Evolutionary conservation across 2,888 invertebrate species (phyloP), one percentile per base, ranked within the genome.

Genomic region (Lysandra bellargus): DNA sequence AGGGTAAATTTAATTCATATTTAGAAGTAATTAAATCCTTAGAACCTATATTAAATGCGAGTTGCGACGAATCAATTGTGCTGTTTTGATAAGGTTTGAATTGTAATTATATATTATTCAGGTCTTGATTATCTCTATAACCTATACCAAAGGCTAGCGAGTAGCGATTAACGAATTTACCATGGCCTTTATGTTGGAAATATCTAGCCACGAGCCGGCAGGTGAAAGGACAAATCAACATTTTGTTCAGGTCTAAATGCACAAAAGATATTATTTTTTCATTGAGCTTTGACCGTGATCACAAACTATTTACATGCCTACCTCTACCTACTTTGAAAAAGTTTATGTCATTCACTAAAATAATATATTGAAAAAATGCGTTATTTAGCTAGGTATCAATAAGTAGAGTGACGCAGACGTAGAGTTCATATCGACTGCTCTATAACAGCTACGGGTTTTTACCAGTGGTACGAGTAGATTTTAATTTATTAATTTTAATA

Each of bases 181-280:
- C 33, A 4, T 33, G 69, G 33, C 69, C 69, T 37, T 69, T 69
- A 33, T 37, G 17, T 17, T 37, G 33, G 69, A 69, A 69, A 69
- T 69, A 69, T 33, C 69, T 69, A 69, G 33, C 69, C 69, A 69
- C 69, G 69, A 69, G 69, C 69, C 4, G 69, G 14, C 69, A 69
- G 69, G 69, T 69, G 69, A 69, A 69, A 69, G 69, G 69, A 69
- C 69, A 69, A 33, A 69, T 69, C 69, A 37, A 69, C 30, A 64
- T 64, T 69, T 69, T 33, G 14, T 33, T 69, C 2, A 30, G 33
- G 14, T 64, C 14, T 69, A 1, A 69, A 14, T 2, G 64, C 64
- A 33, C 64, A 37, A 69, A 69, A 64, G 23, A 23, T 64, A 64
- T 9, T 64, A 69, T 33, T 14, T 69, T 14, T 14, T 14, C 30